These are phyloP conservation scores for Nephila pilipes DNA, from an alignment of 1,140 invertebrate genomes.

Conservation along the genomic window DNA sequence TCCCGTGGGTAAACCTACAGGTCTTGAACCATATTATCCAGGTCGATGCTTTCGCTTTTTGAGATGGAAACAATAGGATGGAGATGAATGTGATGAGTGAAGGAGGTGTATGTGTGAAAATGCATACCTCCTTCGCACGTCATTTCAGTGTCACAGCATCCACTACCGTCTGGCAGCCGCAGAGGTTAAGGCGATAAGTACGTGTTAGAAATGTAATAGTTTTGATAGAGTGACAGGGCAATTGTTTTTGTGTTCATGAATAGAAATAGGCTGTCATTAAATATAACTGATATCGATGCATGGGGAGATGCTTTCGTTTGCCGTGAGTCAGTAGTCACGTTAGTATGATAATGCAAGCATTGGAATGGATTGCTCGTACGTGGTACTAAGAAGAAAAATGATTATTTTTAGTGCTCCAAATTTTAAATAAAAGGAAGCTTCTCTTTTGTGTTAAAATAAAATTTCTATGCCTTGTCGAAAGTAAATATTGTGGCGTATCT, in stretches of 20 bases:
- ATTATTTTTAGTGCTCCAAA: too few species aligned
- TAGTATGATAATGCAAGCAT: background rate
- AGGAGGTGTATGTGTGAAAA: slow-evolving; percentile 4
- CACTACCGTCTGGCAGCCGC: background rate
- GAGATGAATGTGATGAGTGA: background rate
- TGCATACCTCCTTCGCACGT: background rate
- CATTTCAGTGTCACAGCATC: background rate
- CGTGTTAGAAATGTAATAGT: slow-evolving; percentile 26
- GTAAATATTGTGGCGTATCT: too few species aligned
- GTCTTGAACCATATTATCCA: background rate
- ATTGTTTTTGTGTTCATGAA: background rate
- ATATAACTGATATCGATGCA: background rate
- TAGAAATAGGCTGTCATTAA: background rate
- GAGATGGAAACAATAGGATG: background rate
- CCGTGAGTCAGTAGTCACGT: background rate
- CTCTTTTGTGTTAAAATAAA: too few species aligned
- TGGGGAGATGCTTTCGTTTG: background rate
- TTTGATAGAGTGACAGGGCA: background rate
- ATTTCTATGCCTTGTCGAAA: too few species aligned
- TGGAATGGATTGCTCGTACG: background rate
- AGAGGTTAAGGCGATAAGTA: slow-evolving; percentile 13
- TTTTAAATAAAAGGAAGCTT: too few species aligned
- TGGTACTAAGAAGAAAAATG: too few species aligned
- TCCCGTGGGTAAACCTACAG: background rate
- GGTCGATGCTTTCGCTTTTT: slow-evolving; percentile 9